Evolutionary conservation across 2,888 invertebrate species (phyloP), one percentile per base, ranked within the genome.

Genomic region (Griposia aprilina): DNA sequence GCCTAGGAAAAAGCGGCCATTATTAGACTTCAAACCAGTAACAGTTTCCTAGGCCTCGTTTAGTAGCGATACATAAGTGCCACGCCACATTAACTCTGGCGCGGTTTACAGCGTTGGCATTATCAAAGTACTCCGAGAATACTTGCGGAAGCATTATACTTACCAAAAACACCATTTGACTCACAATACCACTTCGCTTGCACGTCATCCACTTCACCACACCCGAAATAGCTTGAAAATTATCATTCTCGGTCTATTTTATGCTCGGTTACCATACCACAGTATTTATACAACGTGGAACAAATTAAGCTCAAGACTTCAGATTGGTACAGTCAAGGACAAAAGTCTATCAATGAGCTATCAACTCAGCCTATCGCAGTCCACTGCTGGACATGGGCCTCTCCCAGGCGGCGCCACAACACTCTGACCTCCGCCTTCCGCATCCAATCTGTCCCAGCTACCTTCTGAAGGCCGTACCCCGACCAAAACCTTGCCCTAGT

Each of bases 101-200:
- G 68, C 65, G 62, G 23, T 71, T 55, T 30, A 82, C 65, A 67
- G 48, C 77, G 70, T 71, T 86, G 84, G 75, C 86, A 84, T 78
- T 84, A 84, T 86, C 84, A 86, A 80, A 83, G 84, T 67, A 83
- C 80, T 83, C 87, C 83, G n/a, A 75, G 63, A 86, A 84, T 86
- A 86, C 75, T 84, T 80, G 84, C 84, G 84, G 84, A 84, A 84
- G 87, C 84, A 74, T 86, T 69, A 66, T 68, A 41, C 70, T 83
- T 73, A 86, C 75, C 79, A 79, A 86, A 86, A 83, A 86, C 84
- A 79, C 83, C 73, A 86, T 76, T 86, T 76, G 75, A 79, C 71
- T 75, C 83, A 74, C 78, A 79, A 83, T 76, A 75, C 68, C 74
- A 83, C 74, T 80, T 80, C 41, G 76, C 60, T 76, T 50, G 68